Conservation (phyloP, 1,140 invertebrate genomes). For the Drosophila parabipectinata region DNA sequence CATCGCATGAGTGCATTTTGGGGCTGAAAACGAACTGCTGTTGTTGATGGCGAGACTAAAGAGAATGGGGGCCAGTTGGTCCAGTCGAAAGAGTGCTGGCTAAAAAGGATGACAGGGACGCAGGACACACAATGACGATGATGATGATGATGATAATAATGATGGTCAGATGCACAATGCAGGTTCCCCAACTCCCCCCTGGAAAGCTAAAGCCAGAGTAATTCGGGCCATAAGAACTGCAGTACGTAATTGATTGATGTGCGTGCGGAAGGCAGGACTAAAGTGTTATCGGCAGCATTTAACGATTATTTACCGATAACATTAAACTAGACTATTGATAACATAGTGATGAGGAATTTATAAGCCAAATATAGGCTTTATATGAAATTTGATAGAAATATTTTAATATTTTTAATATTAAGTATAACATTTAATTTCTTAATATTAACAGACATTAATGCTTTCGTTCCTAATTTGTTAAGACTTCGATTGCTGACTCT, state of each 20-base stretch:
- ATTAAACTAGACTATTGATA: not conserved
- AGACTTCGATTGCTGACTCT: slow-evolving; percentile 43
- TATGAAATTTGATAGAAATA: too few relatives aligned
- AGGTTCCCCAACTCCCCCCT: slow-evolving; percentile 5
- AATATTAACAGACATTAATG: too few relatives aligned
- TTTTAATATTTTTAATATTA: too few relatives aligned
- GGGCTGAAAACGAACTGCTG: slow-evolving; percentile 31
- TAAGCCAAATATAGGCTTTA: too few relatives aligned
- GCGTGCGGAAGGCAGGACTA: not conserved
- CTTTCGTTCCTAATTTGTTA: slow-evolving; percentile 21
- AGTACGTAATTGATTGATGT: slow-evolving; percentile 34
- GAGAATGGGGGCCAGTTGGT: not conserved
- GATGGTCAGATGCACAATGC: slow-evolving; percentile 23
- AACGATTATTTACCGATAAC: slow-evolving; percentile 34
- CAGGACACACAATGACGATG: not conserved
- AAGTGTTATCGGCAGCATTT: slow-evolving; percentile 24
- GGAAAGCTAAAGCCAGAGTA: slow-evolving; percentile 22
- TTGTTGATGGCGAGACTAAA: slow-evolving; percentile 31
- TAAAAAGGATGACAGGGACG: slow-evolving; percentile 1
- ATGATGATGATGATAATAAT: slow-evolving; percentile 9
- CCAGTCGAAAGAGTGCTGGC: slow-evolving; percentile 1
- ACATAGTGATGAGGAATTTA: not conserved
- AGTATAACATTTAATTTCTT: too few relatives aligned
- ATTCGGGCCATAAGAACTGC: slow-evolving; percentile 28
- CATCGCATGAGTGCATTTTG: slow-evolving; percentile 56